Evolutionary conservation across 53 echinoderm and acorn worm genomes (phyloP).

Genomic region (Echinometra lucunter): DNA sequence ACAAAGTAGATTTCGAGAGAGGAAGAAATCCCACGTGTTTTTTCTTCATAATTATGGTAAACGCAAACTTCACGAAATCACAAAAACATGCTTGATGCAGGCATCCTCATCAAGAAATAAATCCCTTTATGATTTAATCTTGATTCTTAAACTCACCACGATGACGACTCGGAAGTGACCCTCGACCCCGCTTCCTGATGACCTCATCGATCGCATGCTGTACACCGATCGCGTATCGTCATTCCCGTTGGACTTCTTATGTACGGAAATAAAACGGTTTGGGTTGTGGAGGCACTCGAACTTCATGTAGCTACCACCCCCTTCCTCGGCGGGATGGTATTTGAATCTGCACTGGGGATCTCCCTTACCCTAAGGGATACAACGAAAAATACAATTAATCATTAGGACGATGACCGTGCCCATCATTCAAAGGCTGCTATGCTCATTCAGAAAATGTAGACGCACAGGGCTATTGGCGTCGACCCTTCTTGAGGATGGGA

Average conservation of each 20-base stretch:
- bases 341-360: slow-evolving; percentile 93
- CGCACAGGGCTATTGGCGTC: too few relatives aligned
- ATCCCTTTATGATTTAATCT: neutral
- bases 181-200: slow-evolving; percentile 78
- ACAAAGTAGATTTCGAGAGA: neutral
- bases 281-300: slow-evolving; percentile 95
- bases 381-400: neutral
- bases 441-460: too few relatives aligned
- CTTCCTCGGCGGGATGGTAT: slow-evolving; percentile 72
- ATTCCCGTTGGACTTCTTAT: slow-evolving; percentile 83
- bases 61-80: neutral
- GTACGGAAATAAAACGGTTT: slow-evolving; percentile 92
- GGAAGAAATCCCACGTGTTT: too few relatives aligned
- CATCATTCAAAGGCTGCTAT: neutral
- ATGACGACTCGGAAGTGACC: slow-evolving; percentile 90
- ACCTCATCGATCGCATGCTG: slow-evolving; percentile 76
- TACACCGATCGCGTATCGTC: slow-evolving; percentile 80
- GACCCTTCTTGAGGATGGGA: too few relatives aligned
- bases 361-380: slow-evolving; percentile 83
- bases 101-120: neutral
- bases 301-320: slow-evolving; percentile 79
- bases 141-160: slow-evolving; percentile 75
- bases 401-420: neutral
- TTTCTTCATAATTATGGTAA: neutral
- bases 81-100: neutral